phyloP scores from a whole-genome alignment of 2,888 invertebrate species.

The Ctenicera cuprea region DNA sequence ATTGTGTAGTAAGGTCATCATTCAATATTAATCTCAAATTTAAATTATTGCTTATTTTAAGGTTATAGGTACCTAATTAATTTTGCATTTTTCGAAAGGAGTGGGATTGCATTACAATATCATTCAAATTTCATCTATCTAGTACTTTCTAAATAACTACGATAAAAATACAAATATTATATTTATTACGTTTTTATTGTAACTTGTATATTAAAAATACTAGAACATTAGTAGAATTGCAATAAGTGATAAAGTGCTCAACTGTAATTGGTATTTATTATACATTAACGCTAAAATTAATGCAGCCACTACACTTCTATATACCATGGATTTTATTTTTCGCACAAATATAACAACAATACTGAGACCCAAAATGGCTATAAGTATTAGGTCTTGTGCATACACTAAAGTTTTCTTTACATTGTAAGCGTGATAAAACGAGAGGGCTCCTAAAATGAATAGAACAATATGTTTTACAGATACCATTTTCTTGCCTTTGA shows the following conservation, averaged over 20 bases:
- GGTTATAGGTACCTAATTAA: too few species aligned
- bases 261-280: slow-evolving; percentile 19
- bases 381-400: slow-evolving; percentile 28
- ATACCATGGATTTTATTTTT: slow-evolving; percentile 15
- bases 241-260: slow-evolving; percentile 35
- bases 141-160: too few species aligned
- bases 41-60: too few species aligned
- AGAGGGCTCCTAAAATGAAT: not conserved
- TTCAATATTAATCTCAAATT: too few species aligned
- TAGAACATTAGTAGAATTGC: slow-evolving; percentile 31
- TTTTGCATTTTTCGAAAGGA: too few species aligned
- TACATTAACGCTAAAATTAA: slow-evolving; percentile 7
- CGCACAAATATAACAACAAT: slow-evolving; percentile 7
- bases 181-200: too few species aligned
- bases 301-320: not conserved
- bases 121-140: too few species aligned
- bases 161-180: too few species aligned
- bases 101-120: too few species aligned
- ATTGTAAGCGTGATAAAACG: slow-evolving; percentile 10
- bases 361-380: slow-evolving; percentile 1
- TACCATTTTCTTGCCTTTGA: slow-evolving; percentile 10
- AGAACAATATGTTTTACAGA: slow-evolving; percentile 8
- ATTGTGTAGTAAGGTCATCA: too few species aligned
- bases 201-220: not conserved
- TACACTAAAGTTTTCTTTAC: slow-evolving; percentile 8